A percentile compares a stretch with the other conserved stretches of the same genome.
Conservation (phyloP, 2,888 invertebrate genomes). For the Hydropsyche betteni region DNA sequence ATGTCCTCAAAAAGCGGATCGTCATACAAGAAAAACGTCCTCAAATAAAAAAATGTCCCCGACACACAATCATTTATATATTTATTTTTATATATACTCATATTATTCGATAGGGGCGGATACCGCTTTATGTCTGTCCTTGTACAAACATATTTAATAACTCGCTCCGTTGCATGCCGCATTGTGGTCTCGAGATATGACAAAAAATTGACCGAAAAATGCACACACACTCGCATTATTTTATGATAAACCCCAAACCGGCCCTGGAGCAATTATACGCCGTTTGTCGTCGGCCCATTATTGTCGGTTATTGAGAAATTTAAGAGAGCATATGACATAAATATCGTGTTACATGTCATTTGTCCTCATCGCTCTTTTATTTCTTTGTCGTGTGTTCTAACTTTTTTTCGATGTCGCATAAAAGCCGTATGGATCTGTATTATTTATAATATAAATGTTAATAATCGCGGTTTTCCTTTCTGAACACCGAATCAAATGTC, state of each 20-base stretch:
- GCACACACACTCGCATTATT: too few species aligned
- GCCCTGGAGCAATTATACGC: constrained; percentile 44
- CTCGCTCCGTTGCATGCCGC: constrained; percentile 43
- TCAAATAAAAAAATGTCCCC: neutral
- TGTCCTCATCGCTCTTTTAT: constrained; percentile 32
- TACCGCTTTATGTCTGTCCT: constrained; percentile 41
- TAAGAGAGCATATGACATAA: constrained; percentile 63
- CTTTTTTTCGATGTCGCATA: neutral
- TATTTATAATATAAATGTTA: too few species aligned
- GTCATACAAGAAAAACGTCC: constrained; percentile 45
- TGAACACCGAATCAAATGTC: too few species aligned
- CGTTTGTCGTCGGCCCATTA: constrained; percentile 44
- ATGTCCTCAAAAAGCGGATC: constrained; percentile 50
- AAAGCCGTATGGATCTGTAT: too few species aligned
- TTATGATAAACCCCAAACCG: constrained; percentile 23
- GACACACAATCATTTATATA: neutral
- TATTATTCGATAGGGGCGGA: constrained; percentile 44
- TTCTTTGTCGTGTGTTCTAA: constrained; percentile 15
- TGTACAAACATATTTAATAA: constrained; percentile 50
- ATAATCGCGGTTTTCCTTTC: too few species aligned
- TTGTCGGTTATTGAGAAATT: constrained; percentile 37
- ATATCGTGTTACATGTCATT: constrained; percentile 62
- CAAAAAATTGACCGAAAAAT: too few species aligned
- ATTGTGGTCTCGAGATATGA: constrained; percentile 40
- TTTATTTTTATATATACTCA: constrained; percentile 34